phyloP scores from a whole-genome alignment of 2,888 invertebrate genomes.

The Fissipunctia ypsillon region DNA sequence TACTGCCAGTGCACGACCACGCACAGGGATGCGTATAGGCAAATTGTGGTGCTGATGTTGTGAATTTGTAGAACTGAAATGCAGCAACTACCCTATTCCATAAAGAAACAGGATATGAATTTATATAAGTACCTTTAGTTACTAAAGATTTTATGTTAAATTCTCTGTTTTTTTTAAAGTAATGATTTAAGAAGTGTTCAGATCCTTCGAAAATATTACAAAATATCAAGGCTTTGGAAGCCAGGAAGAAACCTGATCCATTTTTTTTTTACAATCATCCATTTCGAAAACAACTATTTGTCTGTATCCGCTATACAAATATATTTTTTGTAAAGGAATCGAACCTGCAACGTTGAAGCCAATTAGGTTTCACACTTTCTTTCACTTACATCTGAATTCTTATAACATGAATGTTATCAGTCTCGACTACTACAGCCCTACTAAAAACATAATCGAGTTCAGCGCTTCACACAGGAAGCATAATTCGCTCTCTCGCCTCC shows the following conservation, averaged over 20 bases:
- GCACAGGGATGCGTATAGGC: slow-evolving; percentile 74
- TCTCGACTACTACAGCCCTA: no score
- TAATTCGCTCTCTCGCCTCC: slow-evolving; percentile 70
- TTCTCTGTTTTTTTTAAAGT: background rate
- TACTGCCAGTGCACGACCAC: slow-evolving; percentile 85
- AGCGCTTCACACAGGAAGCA: slow-evolving; percentile 32
- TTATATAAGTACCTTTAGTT: no score
- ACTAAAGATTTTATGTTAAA: background rate
- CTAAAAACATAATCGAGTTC: slow-evolving; percentile 31
- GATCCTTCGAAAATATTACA: background rate
- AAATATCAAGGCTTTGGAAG: background rate
- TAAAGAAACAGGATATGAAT: background rate
- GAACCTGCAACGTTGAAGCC: background rate
- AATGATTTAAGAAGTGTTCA: background rate
- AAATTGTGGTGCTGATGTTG: slow-evolving; percentile 45
- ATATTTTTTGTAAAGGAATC: no score
- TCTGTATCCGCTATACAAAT: no score
- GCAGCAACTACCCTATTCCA: no score
- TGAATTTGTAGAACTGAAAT: background rate
- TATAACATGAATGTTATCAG: no score
- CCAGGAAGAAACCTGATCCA: no score
- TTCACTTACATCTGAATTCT: no score
- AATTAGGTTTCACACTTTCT: background rate
- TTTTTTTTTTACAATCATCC: background rate
- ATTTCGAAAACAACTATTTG: no score